Percentiles rank a stretch among this genome's conserved stretches.
phyloP scores from a whole-genome alignment of 2,113 vertebrate species.

The Myotis yumanensis region DNA sequence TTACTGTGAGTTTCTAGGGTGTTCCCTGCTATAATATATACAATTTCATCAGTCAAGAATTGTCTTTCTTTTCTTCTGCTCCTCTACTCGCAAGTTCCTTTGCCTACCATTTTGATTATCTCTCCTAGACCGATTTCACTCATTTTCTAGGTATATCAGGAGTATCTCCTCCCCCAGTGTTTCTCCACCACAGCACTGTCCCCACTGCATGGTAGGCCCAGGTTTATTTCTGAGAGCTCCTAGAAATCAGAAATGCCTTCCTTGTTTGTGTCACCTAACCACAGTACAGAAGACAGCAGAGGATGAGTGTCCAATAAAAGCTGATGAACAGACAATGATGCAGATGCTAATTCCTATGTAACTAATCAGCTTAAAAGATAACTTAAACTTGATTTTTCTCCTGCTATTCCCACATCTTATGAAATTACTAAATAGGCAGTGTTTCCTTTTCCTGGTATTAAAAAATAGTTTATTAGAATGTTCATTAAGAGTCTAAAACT shows the following conservation, averaged over 20 bases:
- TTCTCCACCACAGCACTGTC: neutral
- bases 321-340: neutral
- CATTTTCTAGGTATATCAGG: neutral
- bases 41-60: neutral
- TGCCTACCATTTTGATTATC: neutral
- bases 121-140: neutral
- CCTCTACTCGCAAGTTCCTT: neutral
- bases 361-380: neutral
- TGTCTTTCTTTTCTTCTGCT: neutral
- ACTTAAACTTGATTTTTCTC: neutral
- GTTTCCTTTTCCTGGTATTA: neutral
- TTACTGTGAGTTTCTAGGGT: neutral
- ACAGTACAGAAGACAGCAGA: neutral
- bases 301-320: neutral
- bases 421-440: neutral
- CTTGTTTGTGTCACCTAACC: neutral
- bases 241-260: neutral
- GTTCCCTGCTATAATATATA: neutral
- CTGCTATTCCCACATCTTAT: neutral
- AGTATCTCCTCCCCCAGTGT: neutral
- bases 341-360: neutral
- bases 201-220: rapidly evolving
- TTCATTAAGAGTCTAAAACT: neutral
- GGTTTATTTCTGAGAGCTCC: neutral
- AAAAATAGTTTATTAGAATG: neutral